Conservation (phyloP, 2,113 vertebrate genomes). For the Pseudopipra pipra region DNA sequence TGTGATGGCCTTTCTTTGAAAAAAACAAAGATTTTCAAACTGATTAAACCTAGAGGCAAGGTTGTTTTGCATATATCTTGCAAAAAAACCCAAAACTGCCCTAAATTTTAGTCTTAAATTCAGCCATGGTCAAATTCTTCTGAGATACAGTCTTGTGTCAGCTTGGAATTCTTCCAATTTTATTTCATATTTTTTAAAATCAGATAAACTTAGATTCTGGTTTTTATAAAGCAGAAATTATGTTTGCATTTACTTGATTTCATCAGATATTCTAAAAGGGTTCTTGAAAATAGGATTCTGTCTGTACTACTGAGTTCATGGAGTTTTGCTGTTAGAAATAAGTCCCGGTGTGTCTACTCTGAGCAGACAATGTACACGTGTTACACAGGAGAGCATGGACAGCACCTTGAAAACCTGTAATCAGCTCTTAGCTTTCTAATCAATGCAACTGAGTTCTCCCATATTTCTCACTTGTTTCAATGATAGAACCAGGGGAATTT, state of each 20-base stretch:
- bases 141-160: background rate
- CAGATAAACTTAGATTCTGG: background rate
- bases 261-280: background rate
- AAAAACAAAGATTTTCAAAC: background rate
- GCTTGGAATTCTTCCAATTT: background rate
- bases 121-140: background rate
- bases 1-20: background rate
- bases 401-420: background rate
- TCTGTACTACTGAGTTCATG: background rate
- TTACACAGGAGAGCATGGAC: background rate
- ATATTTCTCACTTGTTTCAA: background rate
- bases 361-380: background rate
- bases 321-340: background rate
- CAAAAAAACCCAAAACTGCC: background rate
- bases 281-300: background rate
- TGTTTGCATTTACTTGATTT: background rate
- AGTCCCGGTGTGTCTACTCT: accelerated
- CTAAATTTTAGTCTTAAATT: background rate
- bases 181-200: background rate
- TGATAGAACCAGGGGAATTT: background rate
- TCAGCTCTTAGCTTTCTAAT: background rate
- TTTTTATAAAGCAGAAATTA: background rate
- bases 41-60: background rate
- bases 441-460: background rate
- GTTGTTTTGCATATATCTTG: background rate